Conservation (phyloP, 1,140 invertebrate genomes). For the Heliconius nattereri region DNA sequence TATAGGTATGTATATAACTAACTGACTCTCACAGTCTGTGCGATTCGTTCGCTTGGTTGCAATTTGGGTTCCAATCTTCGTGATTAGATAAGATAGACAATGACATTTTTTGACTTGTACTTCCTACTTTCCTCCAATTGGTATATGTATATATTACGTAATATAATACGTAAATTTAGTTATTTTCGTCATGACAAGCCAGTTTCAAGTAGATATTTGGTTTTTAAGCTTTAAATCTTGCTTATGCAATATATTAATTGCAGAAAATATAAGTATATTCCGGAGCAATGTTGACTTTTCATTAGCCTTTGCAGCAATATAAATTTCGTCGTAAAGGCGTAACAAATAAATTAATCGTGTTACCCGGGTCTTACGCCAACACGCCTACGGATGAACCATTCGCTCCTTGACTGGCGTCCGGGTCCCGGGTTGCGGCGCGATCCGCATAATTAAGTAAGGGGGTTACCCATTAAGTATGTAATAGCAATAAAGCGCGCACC, state of each 20-base stretch:
- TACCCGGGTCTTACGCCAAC: constrained; percentile 57
- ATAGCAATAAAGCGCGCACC: constrained; percentile 64
- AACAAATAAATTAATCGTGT: constrained; percentile 66
- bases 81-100: background rate
- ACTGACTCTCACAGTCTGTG: background rate
- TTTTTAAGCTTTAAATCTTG: background rate
- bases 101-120: background rate
- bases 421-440: constrained; percentile 54
- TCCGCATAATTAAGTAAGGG: constrained; percentile 77
- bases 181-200: too few relatives aligned
- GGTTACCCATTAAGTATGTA: constrained; percentile 77
- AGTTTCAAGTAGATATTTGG: too few relatives aligned
- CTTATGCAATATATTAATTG: background rate
- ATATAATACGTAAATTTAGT: too few relatives aligned
- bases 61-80: background rate
- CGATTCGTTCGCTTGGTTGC: background rate
- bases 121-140: too few relatives aligned
- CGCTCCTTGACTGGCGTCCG: constrained; percentile 48
- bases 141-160: too few relatives aligned
- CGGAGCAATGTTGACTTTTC: background rate
- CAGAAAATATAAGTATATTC: background rate
- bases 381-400: constrained; percentile 49
- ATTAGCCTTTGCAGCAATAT: constrained; percentile 8
- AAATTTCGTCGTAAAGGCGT: constrained; percentile 31
- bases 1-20: too few relatives aligned